A percentile compares a stretch with the other conserved stretches of the same genome.
These are phyloP conservation scores for Thymelicus lineola DNA, from an alignment of 2,888 invertebrate genomes.

Conservation along the genomic window DNA sequence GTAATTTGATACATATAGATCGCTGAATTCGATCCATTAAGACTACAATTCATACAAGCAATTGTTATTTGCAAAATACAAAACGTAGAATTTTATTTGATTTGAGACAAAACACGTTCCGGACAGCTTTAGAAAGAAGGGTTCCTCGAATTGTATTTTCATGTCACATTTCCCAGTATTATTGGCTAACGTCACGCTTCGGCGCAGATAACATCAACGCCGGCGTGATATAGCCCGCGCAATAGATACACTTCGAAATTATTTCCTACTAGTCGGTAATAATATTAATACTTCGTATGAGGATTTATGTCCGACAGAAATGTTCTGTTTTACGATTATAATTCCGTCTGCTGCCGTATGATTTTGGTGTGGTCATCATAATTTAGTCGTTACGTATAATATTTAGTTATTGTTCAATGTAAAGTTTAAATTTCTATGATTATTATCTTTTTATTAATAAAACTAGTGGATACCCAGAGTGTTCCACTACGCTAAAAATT, in stretches of 20 bases:
- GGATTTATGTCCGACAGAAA: background rate
- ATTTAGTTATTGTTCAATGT: no score
- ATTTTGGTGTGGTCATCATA: no score
- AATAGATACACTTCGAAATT: slow-evolving; percentile 15
- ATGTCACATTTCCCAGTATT: slow-evolving; percentile 30
- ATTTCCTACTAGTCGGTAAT: background rate
- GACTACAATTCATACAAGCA: no score
- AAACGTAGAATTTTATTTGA: background rate
- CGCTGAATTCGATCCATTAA: no score
- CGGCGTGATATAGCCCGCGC: background rate
- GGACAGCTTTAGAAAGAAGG: slow-evolving; percentile 4
- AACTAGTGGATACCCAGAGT: no score
- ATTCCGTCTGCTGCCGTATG: background rate
- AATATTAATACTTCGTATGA: background rate
- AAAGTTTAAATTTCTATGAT: no score
- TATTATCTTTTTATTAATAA: no score
- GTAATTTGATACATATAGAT: no score
- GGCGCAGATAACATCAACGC: slow-evolving; percentile 22
- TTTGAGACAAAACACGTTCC: slow-evolving; percentile 13
- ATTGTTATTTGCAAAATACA: no score
- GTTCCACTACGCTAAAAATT: no score
- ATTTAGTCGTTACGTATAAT: no score
- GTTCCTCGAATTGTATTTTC: slow-evolving; percentile 34
- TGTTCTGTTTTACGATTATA: background rate
- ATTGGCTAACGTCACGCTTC: slow-evolving; percentile 28